Percentiles rank a stretch among this genome's conserved stretches.
phyloP scores from a whole-genome alignment of 2,797 vertebrate species.

The Thripadectes ignobilis region DNA sequence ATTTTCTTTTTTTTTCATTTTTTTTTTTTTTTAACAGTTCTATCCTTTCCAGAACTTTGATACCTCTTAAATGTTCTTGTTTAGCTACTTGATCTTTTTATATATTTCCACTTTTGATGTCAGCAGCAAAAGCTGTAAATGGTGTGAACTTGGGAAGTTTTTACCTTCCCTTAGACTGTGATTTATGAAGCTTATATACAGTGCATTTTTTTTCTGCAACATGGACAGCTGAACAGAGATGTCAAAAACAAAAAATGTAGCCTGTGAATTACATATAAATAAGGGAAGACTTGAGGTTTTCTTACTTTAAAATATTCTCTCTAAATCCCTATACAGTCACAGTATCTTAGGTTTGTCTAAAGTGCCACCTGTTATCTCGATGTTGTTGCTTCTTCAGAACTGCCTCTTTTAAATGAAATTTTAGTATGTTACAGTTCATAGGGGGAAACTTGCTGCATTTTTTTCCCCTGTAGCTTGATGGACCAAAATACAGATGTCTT shows the following conservation, averaged over 20 bases:
- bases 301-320: not conserved
- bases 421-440: fast-evolving
- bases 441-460: not conserved
- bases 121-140: not conserved
- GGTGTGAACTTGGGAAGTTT: not conserved
- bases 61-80: not conserved
- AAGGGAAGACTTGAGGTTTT: not conserved
- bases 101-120: not conserved
- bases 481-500: not conserved
- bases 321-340: not conserved
- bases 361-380: not conserved
- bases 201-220: not conserved
- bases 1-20: not conserved
- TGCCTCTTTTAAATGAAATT: not conserved
- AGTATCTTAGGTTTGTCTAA: not conserved
- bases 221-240: not conserved
- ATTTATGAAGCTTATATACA: not conserved
- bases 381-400: not conserved
- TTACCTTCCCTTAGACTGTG: not conserved
- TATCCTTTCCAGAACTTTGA: not conserved
- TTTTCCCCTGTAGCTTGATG: not conserved
- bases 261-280: not conserved
- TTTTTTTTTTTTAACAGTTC: not conserved
- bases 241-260: not conserved
- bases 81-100: not conserved